These are phyloP conservation scores for Orbicella faveolata DNA, from an alignment of 64 coral and sea anemone species.

Conservation along the genomic window DNA sequence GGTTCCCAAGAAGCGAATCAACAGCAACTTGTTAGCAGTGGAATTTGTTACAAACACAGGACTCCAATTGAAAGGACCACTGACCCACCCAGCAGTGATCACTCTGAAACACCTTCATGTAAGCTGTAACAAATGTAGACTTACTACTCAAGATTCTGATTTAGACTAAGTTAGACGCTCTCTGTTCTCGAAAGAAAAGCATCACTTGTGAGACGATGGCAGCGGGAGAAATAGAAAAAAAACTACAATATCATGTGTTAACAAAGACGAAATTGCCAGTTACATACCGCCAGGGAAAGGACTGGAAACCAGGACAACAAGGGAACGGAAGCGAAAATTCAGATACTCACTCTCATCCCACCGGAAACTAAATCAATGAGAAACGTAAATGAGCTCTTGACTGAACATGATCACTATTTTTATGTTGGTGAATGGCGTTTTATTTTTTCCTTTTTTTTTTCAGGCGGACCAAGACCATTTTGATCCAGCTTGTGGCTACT, in stretches of 20 bases:
- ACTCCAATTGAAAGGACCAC: background rate
- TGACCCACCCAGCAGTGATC: constrained; percentile 15
- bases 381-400: too few species aligned
- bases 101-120: constrained; percentile 53
- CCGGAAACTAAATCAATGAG: too few species aligned
- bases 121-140: background rate
- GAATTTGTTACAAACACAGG: background rate
- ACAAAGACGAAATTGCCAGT: background rate
- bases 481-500: constrained; percentile 11
- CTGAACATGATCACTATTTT: too few species aligned
- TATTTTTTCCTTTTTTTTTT: background rate
- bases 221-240: too few species aligned
- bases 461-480: background rate
- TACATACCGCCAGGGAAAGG: background rate
- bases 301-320: background rate
- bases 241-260: too few species aligned
- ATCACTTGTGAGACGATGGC: too few species aligned
- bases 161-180: too few species aligned
- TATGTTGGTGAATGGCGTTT: background rate
- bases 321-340: background rate
- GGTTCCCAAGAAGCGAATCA: constrained; percentile 19
- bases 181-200: too few species aligned
- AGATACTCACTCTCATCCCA: too few species aligned
- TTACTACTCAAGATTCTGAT: too few species aligned
- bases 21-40: constrained; percentile 34